Evolutionary conservation across 2,888 invertebrate species (phyloP), one percentile per base, ranked within the genome.

Genomic region (Lasioglossum oenotherae): DNA sequence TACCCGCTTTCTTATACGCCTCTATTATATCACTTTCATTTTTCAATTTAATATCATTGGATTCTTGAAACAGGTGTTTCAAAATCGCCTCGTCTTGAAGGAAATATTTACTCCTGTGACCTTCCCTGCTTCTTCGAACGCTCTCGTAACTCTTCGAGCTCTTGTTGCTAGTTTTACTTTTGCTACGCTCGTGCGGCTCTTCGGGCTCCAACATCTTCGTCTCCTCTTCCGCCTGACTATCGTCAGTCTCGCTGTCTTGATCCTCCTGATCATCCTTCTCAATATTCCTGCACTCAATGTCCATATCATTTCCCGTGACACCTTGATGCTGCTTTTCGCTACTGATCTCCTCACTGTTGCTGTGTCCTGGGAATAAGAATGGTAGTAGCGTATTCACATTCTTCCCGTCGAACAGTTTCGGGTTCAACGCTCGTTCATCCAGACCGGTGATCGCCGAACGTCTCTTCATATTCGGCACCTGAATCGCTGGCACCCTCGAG

Each of bases 381-480:
- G 95, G 94, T 49, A 95, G 84, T 41, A 95, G 74, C 84, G 93
- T 90, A 4, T 92, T 93, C 4, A 92, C 91, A 38, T 92, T 93
- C 78, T 93, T 94, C 2, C 89, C 91, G 38, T 93, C 93, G 27
- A 93, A 87, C 46, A 93, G 82, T 77, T 93, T 93, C 0, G 92
- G 82, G 67, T 92, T 92, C 31, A 94, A 87, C 1, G 91, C 81
- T 80, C 95, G 95, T 1, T 95, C 95, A 78, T 96, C 96, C 71
- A 96, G 89, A 3, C 96, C 96, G 3, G 95, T 96, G 73, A 95
- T 95, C 0, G 95, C 96, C 2, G 95, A 94, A 74, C 96, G 94
- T 78, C 96, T 94, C 80, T 96, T 96, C 92, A 96, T 94, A 91
- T 96, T 96, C 2, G 96, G 96, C 82, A 96, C 96, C 67, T 96